Evolutionary conservation across 2,113 vertebrate species (phyloP).

Genomic region (Hemichromis elongatus): DNA sequence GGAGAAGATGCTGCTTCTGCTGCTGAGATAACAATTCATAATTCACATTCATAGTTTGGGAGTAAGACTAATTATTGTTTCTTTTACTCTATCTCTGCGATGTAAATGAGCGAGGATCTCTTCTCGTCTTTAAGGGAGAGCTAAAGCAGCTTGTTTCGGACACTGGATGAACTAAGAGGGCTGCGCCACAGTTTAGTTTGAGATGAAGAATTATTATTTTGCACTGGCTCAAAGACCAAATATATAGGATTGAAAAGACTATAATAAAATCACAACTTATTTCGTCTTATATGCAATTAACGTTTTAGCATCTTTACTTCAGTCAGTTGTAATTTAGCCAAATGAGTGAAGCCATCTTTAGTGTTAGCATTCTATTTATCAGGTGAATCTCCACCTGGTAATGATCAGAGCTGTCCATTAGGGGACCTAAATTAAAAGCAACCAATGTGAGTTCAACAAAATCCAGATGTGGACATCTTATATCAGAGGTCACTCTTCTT

Average conservation of each 20-base stretch:
- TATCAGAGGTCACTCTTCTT: neutral
- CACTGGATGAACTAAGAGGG: neutral
- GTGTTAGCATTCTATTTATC: fast-evolving
- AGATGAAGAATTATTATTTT: neutral
- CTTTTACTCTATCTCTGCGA: neutral
- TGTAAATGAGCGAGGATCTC: fast-evolving
- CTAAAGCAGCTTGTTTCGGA: neutral
- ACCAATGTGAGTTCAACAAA: neutral
- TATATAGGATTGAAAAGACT: neutral
- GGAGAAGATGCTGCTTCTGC: neutral
- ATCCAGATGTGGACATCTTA: neutral
- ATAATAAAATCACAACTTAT: neutral
- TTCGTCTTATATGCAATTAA: neutral
- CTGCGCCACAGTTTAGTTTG: neutral
- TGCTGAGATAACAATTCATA: neutral
- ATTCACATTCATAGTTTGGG: neutral
- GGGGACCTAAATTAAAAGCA: neutral
- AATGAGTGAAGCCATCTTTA: neutral
- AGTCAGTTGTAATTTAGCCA: neutral
- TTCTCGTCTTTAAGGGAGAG: neutral
- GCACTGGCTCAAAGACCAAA: neutral
- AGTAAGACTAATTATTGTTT: neutral
- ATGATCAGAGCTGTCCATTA: neutral
- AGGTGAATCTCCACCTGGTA: fast-evolving
- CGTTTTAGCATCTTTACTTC: neutral